Evolutionary conservation across 1,140 invertebrate species (phyloP), one percentile per base, ranked within the genome.

Genomic region (Drosophila varians): DNA sequence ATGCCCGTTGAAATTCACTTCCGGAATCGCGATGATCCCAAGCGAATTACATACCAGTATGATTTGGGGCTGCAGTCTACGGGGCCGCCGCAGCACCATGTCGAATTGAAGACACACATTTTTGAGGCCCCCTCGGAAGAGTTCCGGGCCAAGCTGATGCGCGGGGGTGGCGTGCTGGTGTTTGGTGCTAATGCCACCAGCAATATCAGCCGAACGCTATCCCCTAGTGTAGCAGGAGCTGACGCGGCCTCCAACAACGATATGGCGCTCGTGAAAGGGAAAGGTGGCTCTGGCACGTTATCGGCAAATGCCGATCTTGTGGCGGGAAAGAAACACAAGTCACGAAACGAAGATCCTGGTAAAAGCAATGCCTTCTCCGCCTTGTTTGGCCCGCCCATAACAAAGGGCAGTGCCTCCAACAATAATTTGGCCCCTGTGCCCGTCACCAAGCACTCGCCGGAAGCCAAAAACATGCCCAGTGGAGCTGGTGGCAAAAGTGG

Each of bases 1-100:
- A 92, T 99, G 45, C 96, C 96, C 1, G 98, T 99, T 79, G 96
- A 98, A 75, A 95, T 99, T 52, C 95, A 97, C 90, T 95, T 99
- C 73, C 96, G 95, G 70, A 98, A 96, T 90, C 96, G 97, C 90
- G 96, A 98, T 91, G 96, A 98, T 87, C 96, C 96, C 14, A 97
- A 97, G 87, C 97, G 95, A 87, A 95, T 98, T 28, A 92, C 93
- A 42, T 98, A 97, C 90, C 92, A 93, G 36, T 99, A 99, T 92
- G 97, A 99, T 91, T 92, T 99, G 42, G 93, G 94, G 75, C 92
- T 99, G 55, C 95, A 96, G 91, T 92, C 93, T 0, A 93, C 93
- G 82, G 96, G 95, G 4, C 94, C 94, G 45, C 92, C 96, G 14
- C 92, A 94, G 47, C 96, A 98, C 82, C 96, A 95, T 79, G 60